phyloP scores from a whole-genome alignment of 2,113 vertebrate genomes.

The Suncus etruscus region DNA sequence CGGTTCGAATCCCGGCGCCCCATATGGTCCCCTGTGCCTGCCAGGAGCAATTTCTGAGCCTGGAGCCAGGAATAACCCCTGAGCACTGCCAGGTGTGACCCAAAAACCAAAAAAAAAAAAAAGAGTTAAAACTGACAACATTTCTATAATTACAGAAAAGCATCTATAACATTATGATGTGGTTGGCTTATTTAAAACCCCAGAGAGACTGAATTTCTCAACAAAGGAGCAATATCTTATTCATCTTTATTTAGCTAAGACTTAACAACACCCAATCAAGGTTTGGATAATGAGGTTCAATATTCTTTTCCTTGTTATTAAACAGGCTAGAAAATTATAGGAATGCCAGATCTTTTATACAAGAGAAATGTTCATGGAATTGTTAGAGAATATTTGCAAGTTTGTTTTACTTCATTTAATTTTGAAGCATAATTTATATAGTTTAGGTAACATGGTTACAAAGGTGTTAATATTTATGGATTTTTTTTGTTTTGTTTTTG shows the following conservation, averaged over 20 bases:
- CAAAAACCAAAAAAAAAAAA: no score
- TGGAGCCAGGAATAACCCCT: no score
- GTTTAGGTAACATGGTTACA: no score
- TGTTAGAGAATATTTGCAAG: slow-evolving; percentile 27
- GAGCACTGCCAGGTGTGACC: no score
- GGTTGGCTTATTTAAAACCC: not conserved
- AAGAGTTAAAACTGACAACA: not conserved
- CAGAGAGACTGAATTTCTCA: slow-evolving; percentile 10
- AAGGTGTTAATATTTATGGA: no score
- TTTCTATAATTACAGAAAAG: not conserved
- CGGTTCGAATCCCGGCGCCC: no score
- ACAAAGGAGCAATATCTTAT: not conserved
- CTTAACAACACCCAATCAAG: not conserved
- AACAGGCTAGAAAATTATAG: not conserved
- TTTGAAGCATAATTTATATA: no score
- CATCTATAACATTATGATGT: not conserved
- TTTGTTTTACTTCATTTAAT: not conserved
- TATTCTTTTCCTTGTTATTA: not conserved
- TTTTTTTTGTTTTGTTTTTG: no score
- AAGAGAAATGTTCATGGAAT: not conserved
- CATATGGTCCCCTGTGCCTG: no score
- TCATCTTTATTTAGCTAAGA: not conserved
- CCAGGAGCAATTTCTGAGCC: no score
- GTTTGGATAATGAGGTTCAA: not conserved
- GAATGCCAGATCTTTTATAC: not conserved